These are phyloP conservation scores for Lepisosteus oculatus DNA, from an alignment of 2,113 vertebrate species.

Conservation along the genomic window DNA sequence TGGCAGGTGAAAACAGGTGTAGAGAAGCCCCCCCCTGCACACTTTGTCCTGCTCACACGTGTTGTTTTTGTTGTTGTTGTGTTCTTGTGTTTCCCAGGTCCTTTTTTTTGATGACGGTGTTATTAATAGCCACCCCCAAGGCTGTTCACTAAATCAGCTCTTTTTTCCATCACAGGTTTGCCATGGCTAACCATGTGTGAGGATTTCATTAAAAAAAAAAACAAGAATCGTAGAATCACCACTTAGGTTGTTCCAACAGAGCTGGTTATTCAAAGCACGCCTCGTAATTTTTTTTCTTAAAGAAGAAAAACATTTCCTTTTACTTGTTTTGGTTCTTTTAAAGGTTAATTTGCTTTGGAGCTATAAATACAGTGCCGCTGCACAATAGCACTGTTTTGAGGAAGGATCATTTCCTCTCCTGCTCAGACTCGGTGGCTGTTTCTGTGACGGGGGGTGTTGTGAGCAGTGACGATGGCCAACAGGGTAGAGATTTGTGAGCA, in stretches of 20 bases:
- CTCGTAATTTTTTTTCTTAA: conserved; percentile 15
- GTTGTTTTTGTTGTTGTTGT: too few relatives aligned
- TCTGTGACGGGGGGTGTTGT: conserved; percentile 29
- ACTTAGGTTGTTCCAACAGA: neutral
- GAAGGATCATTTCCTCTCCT: conserved; percentile 61
- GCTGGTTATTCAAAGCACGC: neutral
- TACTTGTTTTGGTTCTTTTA: conserved; percentile 33
- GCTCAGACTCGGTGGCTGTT: conserved; percentile 53
- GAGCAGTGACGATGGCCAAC: conserved; percentile 12
- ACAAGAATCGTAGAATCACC: conserved; percentile 4
- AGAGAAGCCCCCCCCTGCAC: too few relatives aligned
- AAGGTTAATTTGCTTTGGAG: conserved; percentile 24
- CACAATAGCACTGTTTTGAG: conserved; percentile 50
- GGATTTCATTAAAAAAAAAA: conserved; percentile 42
- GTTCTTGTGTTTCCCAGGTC: neutral
- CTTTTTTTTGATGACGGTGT: neutral
- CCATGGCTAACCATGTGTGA: conserved; percentile 64
- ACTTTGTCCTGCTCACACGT: too few relatives aligned
- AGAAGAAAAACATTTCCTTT: conserved; percentile 41
- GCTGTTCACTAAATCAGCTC: conserved; percentile 18
- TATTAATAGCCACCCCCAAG: conserved; percentile 39
- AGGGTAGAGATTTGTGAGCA: neutral
- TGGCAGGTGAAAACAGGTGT: too few relatives aligned
- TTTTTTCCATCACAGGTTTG: conserved; percentile 60
- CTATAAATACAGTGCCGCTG: conserved; percentile 45